These are phyloP conservation scores for Drosophila nikananu DNA, from an alignment of 1,140 invertebrate genomes.

Conservation along the genomic window DNA sequence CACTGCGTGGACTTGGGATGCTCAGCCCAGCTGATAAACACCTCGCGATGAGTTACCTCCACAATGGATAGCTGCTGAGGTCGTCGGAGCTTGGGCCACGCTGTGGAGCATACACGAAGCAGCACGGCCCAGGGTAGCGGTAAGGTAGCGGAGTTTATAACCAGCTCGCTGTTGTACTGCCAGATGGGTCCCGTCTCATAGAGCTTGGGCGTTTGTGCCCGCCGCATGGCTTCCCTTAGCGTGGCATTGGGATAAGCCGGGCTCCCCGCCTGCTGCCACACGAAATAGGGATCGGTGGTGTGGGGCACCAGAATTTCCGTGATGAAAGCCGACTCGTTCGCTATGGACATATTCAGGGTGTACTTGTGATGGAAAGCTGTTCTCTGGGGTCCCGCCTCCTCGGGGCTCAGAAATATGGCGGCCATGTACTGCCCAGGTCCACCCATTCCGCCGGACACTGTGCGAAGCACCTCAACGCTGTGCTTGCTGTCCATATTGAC, in stretches of 20 bases:
- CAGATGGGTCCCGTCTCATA: conserved; percentile 70
- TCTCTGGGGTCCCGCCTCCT: conserved; percentile 63
- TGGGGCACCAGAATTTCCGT: conserved; percentile 84
- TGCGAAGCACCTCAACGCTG: conserved; percentile 66
- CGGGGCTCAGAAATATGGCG: conserved; percentile 71
- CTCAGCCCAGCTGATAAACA: conserved; percentile 78
- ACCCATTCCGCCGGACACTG: conserved; percentile 53
- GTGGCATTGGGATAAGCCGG: conserved; percentile 77
- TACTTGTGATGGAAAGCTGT: conserved; percentile 67
- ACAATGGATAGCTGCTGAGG: conserved; percentile 63
- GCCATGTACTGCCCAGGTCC: conserved; percentile 65
- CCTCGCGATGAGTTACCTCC: conserved; percentile 65
- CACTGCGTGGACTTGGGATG: conserved; percentile 64
- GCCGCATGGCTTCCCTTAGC: conserved; percentile 66
- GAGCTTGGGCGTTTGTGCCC: conserved; percentile 61
- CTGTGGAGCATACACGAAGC: conserved; percentile 72
- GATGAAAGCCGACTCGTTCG: conserved; percentile 76
- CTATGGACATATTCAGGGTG: conserved; percentile 74
- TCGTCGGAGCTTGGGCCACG: conserved; percentile 55
- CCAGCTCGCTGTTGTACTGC: conserved; percentile 73
- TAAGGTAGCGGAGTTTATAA: conserved; percentile 68
- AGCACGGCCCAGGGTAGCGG: conserved; percentile 74
- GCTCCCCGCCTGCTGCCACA: conserved; percentile 64
- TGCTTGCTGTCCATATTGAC: conserved; percentile 73
- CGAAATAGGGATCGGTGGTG: conserved; percentile 67